These are phyloP conservation scores for Brachionus manjavacas DNA, from an alignment of 1,140 invertebrate species.

Conservation along the genomic window DNA sequence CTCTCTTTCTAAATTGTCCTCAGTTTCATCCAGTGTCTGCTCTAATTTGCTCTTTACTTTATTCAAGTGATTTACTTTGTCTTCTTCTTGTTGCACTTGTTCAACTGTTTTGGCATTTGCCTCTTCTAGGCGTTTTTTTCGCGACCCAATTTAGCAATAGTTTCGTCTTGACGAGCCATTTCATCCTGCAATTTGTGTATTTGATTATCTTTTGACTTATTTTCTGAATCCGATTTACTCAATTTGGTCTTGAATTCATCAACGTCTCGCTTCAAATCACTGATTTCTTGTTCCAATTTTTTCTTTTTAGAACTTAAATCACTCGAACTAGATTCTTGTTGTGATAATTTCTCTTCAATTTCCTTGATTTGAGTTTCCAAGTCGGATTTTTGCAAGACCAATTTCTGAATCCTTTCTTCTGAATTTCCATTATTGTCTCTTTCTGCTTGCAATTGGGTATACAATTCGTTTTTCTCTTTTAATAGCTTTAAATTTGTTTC, in stretches of 20 bases:
- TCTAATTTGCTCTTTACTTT: constrained; percentile 97
- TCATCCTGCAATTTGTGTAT: constrained; percentile 79
- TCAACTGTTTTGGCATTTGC: constrained; percentile 89
- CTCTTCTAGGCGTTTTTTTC: constrained; percentile 94
- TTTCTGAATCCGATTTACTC: constrained; percentile 82
- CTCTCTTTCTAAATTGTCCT: constrained; percentile 93
- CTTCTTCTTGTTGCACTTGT: constrained; percentile 91
- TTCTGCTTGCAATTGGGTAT: constrained; percentile 80
- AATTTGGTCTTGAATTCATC: constrained; percentile 86
- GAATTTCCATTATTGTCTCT: constrained; percentile 68
- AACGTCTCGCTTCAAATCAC: constrained; percentile 89
- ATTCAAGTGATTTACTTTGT: constrained; percentile 98
- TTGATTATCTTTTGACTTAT: constrained; percentile 96
- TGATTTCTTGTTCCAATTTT: constrained; percentile 87
- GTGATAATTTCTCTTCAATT: constrained; percentile 84
- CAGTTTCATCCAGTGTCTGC: constrained; percentile 91
- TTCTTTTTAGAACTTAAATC: constrained; percentile 85
- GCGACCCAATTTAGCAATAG: constrained; percentile 98
- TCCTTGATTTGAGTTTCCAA: constrained; percentile 93
- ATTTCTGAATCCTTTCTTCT: constrained; percentile 84
- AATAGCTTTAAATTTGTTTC: constrained; percentile 74
- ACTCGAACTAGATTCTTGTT: constrained; percentile 89
- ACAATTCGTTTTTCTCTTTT: constrained; percentile 83
- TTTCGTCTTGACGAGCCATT: constrained; percentile 96
- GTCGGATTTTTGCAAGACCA: constrained; percentile 90